phyloP scores from a whole-genome alignment of 2,888 invertebrate genomes.

The Himalopsyche tibetana region DNA sequence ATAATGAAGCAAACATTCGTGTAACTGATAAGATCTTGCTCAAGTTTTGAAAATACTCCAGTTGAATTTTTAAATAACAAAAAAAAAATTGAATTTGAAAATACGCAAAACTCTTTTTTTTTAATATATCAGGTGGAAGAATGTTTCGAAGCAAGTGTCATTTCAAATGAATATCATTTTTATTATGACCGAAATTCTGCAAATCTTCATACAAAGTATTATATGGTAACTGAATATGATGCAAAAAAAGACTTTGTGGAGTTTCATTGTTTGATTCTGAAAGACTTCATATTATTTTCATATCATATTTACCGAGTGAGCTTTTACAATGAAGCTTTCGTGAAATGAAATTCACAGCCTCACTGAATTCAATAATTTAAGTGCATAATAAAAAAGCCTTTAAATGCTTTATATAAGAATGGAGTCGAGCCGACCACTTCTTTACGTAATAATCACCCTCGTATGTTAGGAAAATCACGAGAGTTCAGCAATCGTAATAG shows the following conservation, averaged over 20 bases:
- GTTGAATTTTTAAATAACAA: too few species aligned
- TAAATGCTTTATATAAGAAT: conserved; percentile 18
- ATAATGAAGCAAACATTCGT: too few species aligned
- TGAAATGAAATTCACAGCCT: not conserved
- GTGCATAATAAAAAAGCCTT: conserved; percentile 30
- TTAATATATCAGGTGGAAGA: too few species aligned
- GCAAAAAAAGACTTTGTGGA: not conserved
- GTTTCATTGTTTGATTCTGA: not conserved
- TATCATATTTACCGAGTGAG: not conserved
- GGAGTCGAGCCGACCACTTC: not conserved
- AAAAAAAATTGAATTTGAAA: too few species aligned
- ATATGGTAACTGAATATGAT: too few species aligned
- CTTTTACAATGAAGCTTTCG: not conserved
- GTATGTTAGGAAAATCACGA: not conserved
- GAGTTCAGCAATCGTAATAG: not conserved
- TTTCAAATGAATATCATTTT: too few species aligned
- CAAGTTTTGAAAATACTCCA: too few species aligned
- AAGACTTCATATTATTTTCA: conserved; percentile 1
- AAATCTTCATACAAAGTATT: too few species aligned
- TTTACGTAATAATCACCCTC: conserved; percentile 25
- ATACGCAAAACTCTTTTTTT: too few species aligned
- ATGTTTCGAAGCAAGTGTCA: too few species aligned
- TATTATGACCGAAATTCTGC: too few species aligned
- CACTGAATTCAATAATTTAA: conserved; percentile 26
- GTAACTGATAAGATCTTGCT: too few species aligned